Evolutionary conservation across 2,888 invertebrate species (phyloP).

Genomic region (Spialia ferax): DNA sequence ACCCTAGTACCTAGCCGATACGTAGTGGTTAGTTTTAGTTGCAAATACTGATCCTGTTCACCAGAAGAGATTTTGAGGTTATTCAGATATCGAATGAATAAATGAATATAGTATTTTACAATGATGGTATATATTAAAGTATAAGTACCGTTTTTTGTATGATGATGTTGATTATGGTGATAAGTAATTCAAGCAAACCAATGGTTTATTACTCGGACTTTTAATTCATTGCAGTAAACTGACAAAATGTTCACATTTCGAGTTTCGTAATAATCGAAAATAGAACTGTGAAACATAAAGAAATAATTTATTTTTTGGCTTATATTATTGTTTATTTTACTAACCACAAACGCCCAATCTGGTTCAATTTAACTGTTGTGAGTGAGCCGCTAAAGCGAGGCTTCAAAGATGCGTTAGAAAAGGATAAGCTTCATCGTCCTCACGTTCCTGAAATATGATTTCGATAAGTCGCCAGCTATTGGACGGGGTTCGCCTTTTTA

Average conservation of each 20-base stretch:
- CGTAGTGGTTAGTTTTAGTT: slow-evolving; percentile 45
- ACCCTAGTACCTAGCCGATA: slow-evolving; percentile 48
- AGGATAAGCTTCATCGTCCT: slow-evolving; percentile 78
- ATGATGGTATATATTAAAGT: too few species aligned
- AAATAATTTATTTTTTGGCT: too few species aligned
- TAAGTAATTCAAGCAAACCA: too few species aligned
- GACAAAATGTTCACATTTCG: too few species aligned
- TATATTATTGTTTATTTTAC: neutral
- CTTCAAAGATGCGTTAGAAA: slow-evolving; percentile 73
- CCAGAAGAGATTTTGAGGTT: neutral
- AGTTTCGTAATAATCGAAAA: too few species aligned
- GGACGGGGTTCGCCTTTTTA: slow-evolving; percentile 74
- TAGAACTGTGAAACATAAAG: too few species aligned
- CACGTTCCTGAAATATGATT: slow-evolving; percentile 85
- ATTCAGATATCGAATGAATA: neutral
- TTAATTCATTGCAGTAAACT: too few species aligned
- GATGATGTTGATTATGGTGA: too few species aligned
- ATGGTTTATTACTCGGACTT: too few species aligned
- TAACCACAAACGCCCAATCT: neutral
- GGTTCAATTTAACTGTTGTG: neutral
- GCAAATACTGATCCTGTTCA: slow-evolving; percentile 36
- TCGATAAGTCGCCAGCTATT: slow-evolving; percentile 83
- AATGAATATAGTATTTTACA: too few species aligned
- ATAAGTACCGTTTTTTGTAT: too few species aligned
- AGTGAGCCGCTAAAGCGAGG: slow-evolving; percentile 57